Evolutionary conservation across 2,888 invertebrate species (phyloP).

Genomic region (Lasiommata megera): DNA sequence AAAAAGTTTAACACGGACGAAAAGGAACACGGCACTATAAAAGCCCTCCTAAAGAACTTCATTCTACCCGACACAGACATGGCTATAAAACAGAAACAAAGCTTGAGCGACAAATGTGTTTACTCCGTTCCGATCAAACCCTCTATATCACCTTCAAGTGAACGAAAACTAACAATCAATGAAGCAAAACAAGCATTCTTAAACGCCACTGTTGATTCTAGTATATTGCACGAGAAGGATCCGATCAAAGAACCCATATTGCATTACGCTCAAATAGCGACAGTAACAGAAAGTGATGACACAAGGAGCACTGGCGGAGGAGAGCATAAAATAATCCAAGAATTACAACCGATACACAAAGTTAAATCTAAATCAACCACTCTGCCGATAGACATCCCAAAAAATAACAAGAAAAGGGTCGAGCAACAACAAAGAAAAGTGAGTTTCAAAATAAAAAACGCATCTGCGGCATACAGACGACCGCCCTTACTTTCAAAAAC

Average conservation of each 20-base stretch:
- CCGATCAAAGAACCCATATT: conserved; percentile 47
- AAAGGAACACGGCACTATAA: conserved; percentile 64
- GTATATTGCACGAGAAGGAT: conserved; percentile 32
- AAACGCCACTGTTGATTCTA: conserved; percentile 56
- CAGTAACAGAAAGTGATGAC: conserved; percentile 66
- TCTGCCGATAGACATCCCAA: conserved; percentile 42
- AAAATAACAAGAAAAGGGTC: conserved; percentile 52
- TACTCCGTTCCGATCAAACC: conserved; percentile 65
- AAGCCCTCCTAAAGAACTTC: conserved; percentile 65
- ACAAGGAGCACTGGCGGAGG: conserved; percentile 76
- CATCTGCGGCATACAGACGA: conserved; percentile 67
- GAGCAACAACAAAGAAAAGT: conserved; percentile 78
- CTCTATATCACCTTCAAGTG: conserved; percentile 47
- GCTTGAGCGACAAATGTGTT: conserved; percentile 55
- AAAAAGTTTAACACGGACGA: conserved; percentile 58
- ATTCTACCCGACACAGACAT: conserved; percentile 65
- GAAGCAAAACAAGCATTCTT: conserved; percentile 68
- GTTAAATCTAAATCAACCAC: conserved; percentile 41
- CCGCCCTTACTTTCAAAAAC: conserved; percentile 66
- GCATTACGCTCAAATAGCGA: conserved; percentile 71
- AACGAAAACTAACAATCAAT: conserved; percentile 59
- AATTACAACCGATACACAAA: conserved; percentile 35
- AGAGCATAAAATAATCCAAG: no score
- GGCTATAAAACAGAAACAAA: conserved; percentile 71
- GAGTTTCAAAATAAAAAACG: conserved; percentile 82